A percentile compares a stretch with the other conserved stretches of the same genome.
Evolutionary conservation across 2,797 vertebrate species (phyloP).

Genomic region (Schizopygopsis malacanthus): DNA sequence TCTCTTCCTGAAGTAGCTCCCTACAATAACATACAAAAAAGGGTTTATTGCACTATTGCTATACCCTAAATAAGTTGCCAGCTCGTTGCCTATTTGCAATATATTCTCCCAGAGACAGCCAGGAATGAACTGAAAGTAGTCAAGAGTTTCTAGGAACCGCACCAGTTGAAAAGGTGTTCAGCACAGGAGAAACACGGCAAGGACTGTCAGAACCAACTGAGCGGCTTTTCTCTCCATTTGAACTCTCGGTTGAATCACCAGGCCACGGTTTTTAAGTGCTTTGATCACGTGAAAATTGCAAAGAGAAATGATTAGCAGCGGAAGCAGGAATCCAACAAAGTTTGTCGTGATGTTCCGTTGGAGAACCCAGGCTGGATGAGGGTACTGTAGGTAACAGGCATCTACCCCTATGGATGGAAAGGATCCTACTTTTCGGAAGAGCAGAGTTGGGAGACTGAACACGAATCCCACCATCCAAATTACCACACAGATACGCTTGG

Average conservation of each 20-base stretch:
- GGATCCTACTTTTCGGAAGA: conserved; percentile 74
- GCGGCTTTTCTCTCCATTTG: conserved; percentile 82
- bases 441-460: conserved; percentile 78
- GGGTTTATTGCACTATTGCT: conserved; percentile 91
- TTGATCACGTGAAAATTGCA: conserved; percentile 79
- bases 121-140: conserved; percentile 53
- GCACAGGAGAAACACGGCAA: conserved; percentile 82
- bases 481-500: conserved; percentile 79
- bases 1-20: conserved; percentile 86
- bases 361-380: conserved; percentile 73
- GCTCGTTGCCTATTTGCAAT: conserved; percentile 77
- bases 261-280: conserved; percentile 71
- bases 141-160: conserved; percentile 79
- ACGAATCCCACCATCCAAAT: conserved; percentile 81
- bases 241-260: conserved; percentile 69
- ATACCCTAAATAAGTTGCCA: conserved; percentile 77
- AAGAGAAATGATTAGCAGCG: conserved; percentile 73
- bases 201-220: conserved; percentile 79
- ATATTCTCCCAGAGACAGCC: conserved; percentile 69
- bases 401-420: conserved; percentile 53
- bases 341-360: conserved; percentile 77
- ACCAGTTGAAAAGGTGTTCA: conserved; percentile 87
- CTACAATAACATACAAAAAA: conserved; percentile 85
- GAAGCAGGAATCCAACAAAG: conserved; percentile 82
- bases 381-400: conserved; percentile 77